A percentile compares a stretch with the other conserved stretches of the same genome.
These are phyloP conservation scores for Lucilia sericata DNA, from an alignment of 1,140 invertebrate genomes.

Conservation along the genomic window DNA sequence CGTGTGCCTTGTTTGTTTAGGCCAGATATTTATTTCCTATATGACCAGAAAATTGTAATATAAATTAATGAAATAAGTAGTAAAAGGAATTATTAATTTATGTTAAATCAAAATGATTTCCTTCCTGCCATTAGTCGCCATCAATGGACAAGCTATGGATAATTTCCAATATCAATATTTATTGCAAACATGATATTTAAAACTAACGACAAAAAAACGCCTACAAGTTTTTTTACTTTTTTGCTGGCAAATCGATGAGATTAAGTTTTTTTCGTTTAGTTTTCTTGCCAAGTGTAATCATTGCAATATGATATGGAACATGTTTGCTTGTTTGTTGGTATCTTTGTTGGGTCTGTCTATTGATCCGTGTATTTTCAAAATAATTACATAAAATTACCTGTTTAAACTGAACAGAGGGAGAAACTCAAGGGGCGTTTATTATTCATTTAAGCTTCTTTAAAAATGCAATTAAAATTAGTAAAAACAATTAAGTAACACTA, in stretches of 20 bases:
- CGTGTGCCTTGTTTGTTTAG: too few relatives aligned
- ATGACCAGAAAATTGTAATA: too few relatives aligned
- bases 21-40: too few relatives aligned
- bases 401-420: neutral
- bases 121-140: slow-evolving; percentile 26
- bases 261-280: neutral
- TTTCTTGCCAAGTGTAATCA: too few relatives aligned
- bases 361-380: too few relatives aligned
- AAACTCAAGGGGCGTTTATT: neutral
- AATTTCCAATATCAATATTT: neutral
- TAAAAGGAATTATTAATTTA: slow-evolving; percentile 7
- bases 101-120: slow-evolving; percentile 16
- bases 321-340: neutral
- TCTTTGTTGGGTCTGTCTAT: too few relatives aligned
- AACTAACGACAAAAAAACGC: neutral
- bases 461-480: neutral
- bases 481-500: too few relatives aligned
- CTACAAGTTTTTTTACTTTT: slow-evolving; percentile 2
- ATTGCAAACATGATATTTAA: neutral
- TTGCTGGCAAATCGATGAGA: slow-evolving; percentile 30
- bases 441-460: neutral
- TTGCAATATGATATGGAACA: neutral
- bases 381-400: too few relatives aligned
- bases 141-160: neutral
- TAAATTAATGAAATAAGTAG: too few relatives aligned